Conservation (phyloP, 2,797 vertebrate species). For the Onychomys arenicola region DNA sequence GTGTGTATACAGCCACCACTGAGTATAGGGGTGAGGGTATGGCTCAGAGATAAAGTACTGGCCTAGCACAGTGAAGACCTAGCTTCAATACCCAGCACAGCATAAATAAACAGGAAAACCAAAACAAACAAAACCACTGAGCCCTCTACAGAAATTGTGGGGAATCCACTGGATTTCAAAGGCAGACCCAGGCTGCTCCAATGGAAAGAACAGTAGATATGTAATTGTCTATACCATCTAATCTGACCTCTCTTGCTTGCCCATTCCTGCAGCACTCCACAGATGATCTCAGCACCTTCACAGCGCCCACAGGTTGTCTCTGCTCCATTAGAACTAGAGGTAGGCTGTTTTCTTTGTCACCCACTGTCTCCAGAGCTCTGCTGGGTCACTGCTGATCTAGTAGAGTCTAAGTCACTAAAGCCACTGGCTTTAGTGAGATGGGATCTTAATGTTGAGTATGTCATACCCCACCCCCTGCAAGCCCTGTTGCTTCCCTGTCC, state of each 20-base stretch:
- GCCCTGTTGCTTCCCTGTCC: not conserved
- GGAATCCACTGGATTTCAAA: not conserved
- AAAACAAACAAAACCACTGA: not conserved
- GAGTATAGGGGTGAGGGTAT: not conserved
- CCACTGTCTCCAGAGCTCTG: not conserved
- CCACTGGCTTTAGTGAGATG: not conserved
- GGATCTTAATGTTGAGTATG: not conserved
- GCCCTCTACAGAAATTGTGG: not conserved
- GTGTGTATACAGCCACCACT: not conserved
- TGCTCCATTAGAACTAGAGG: rapidly evolving
- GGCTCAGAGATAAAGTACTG: not conserved
- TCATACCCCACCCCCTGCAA: not conserved
- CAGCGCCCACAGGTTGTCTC: rapidly evolving
- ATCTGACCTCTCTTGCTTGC: conserved; percentile 43
- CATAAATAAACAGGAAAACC: not conserved
- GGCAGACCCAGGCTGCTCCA: not conserved
- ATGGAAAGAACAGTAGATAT: not conserved
- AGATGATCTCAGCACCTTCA: not conserved
- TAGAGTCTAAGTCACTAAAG: not conserved
- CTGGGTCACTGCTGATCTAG: conserved; percentile 24
- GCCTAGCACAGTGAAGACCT: not conserved
- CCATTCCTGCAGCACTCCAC: not conserved
- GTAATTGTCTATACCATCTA: not conserved
- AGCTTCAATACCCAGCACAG: not conserved
- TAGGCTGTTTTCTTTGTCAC: not conserved